A percentile compares a stretch with the other conserved stretches of the same genome.
Conservation (phyloP, 2,797 vertebrate species). For the Brotula barbata region DNA sequence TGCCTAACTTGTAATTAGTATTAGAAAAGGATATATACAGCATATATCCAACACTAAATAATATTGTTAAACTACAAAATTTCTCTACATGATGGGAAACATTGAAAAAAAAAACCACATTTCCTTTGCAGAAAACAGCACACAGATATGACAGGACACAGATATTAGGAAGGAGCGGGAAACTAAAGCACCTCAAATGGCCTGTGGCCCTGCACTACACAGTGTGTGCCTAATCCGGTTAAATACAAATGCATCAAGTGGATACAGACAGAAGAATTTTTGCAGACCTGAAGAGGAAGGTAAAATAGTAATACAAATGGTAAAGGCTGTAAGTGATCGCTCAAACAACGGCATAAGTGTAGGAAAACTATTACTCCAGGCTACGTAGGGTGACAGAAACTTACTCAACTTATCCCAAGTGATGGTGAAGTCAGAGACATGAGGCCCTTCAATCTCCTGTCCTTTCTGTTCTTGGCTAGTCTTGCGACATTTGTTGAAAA, state of each 20-base stretch:
- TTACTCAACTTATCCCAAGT: constrained; percentile 92
- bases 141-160: constrained; percentile 39
- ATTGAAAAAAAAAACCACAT: constrained; percentile 27
- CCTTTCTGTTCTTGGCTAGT: constrained; percentile 81
- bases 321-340: too few relatives aligned
- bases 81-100: constrained; percentile 31
- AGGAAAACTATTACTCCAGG: constrained; percentile 4
- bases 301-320: too few relatives aligned
- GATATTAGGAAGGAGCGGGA: constrained; percentile 34
- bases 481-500: constrained; percentile 88
- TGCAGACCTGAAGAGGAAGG: constrained; percentile 14
- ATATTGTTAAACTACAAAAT: constrained; percentile 18
- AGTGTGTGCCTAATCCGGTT: constrained; percentile 10
- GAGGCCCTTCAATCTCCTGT: constrained; percentile 82
- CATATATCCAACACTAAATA: constrained; percentile 11
- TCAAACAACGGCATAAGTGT: background rate
- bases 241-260: constrained; percentile 4
- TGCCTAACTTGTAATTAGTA: constrained; percentile 7
- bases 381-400: constrained; percentile 61
- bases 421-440: constrained; percentile 83
- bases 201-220: constrained; percentile 20
- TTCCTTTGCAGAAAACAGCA: constrained; percentile 33
- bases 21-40: background rate
- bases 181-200: constrained; percentile 37
- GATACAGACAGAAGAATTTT: background rate